Percentiles rank a stretch among this genome's conserved stretches.
Conservation (phyloP, 2,113 vertebrate genomes). For the Raja brachyura region DNA sequence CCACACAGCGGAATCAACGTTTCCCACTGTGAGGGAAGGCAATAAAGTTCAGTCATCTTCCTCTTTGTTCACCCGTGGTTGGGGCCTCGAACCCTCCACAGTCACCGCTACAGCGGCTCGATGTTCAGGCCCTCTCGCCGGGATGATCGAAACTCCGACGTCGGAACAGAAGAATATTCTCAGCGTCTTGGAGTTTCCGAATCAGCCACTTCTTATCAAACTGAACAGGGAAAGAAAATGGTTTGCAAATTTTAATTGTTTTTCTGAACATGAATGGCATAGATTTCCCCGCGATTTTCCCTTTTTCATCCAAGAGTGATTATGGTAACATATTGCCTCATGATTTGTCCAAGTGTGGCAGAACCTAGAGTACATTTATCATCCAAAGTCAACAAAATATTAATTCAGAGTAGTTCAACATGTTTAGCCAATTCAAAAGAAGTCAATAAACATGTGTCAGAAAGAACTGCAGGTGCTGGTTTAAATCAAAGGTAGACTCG, state of each 20-base stretch:
- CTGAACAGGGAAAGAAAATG: neutral
- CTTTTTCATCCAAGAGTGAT: neutral
- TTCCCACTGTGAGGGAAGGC: too few relatives aligned
- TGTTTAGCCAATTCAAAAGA: neutral
- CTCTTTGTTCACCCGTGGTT: too few relatives aligned
- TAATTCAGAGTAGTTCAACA: neutral
- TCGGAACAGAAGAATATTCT: too few relatives aligned
- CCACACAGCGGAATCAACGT: too few relatives aligned
- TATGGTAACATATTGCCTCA: neutral
- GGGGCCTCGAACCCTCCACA: too few relatives aligned
- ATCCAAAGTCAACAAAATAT: neutral
- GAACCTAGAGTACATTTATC: neutral
- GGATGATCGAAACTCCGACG: too few relatives aligned
- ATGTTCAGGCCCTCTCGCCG: too few relatives aligned
- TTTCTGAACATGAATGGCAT: neutral
- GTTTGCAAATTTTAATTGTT: neutral
- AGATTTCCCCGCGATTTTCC: neutral
- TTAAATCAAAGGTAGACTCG: too few relatives aligned
- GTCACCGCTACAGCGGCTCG: too few relatives aligned
- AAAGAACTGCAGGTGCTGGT: too few relatives aligned
- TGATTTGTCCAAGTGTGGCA: neutral
- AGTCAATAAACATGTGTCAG: neutral
- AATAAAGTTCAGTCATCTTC: too few relatives aligned
- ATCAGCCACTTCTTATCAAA: neutral
- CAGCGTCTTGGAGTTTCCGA: too few relatives aligned